Conservation (phyloP, 2,797 vertebrate genomes). For the Paratrypauchen microcephalus region DNA sequence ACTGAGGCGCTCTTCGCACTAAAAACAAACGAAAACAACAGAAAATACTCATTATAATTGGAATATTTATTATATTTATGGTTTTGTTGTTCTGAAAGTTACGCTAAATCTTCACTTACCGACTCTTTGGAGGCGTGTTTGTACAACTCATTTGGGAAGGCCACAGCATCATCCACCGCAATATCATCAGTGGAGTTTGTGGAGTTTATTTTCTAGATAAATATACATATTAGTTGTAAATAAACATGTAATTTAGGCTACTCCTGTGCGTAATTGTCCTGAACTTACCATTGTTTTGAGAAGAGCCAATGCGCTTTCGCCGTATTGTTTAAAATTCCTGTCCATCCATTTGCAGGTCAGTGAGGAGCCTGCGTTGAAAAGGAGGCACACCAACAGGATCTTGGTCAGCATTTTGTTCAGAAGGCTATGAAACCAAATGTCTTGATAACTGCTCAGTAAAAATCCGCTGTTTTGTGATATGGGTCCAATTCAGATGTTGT, state of each 20-base stretch:
- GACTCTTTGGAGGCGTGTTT: slow-evolving; percentile 38
- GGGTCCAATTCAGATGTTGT: neutral
- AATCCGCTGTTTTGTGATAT: neutral
- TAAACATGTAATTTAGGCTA: neutral
- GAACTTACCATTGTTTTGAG: slow-evolving; percentile 53
- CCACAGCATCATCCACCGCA: neutral
- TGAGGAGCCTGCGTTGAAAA: slow-evolving; percentile 20
- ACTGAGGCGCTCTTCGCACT: slow-evolving; percentile 33
- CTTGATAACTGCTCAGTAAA: neutral
- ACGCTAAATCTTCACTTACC: slow-evolving; percentile 34
- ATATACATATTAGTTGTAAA: neutral
- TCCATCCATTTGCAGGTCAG: slow-evolving; percentile 64
- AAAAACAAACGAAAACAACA: neutral
- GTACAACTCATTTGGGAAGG: slow-evolving; percentile 59
- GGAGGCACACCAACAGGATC: slow-evolving; percentile 21
- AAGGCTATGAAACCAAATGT: neutral
- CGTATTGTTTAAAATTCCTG: slow-evolving; percentile 52
- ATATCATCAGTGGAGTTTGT: slow-evolving; percentile 34
- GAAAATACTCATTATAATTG: neutral
- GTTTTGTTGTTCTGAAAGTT: neutral
- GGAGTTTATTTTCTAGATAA: slow-evolving; percentile 39
- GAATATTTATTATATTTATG: neutral
- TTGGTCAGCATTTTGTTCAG: slow-evolving; percentile 37
- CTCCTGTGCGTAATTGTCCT: neutral
- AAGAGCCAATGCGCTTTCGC: slow-evolving; percentile 27